Percentiles rank a stretch among this genome's conserved stretches.
These are phyloP conservation scores for Drosophila saltans DNA, from an alignment of 1,140 invertebrate genomes.

Conservation along the genomic window DNA sequence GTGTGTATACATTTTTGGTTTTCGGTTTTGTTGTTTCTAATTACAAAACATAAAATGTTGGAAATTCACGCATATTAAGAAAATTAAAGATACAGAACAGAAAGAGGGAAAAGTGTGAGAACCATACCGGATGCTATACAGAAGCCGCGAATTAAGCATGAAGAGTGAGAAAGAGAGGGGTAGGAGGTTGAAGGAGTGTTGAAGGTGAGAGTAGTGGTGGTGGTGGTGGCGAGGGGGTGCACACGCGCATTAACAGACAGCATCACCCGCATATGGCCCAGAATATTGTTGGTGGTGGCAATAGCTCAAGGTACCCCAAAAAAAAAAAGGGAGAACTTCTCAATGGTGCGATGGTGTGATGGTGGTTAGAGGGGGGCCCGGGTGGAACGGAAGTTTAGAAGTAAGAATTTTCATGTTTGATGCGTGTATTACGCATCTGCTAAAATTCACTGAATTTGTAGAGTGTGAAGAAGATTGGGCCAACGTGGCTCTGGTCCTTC, in stretches of 20 bases:
- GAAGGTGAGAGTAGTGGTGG: constrained; percentile 4
- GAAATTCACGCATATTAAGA: constrained; percentile 80
- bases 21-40: constrained; percentile 59
- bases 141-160: constrained; percentile 30
- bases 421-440: constrained; percentile 77
- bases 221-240: constrained; percentile 18
- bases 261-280: constrained; percentile 63
- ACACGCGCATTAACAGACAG: constrained; percentile 37
- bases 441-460: constrained; percentile 52
- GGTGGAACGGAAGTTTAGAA: constrained; percentile 23
- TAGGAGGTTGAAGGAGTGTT: neutral
- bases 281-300: constrained; percentile 49
- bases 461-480: constrained; percentile 36
- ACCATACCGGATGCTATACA: constrained; percentile 69
- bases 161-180: neutral
- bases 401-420: constrained; percentile 69
- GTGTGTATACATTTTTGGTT: constrained; percentile 13
- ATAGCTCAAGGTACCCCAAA: constrained; percentile 54
- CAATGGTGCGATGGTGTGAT: neutral
- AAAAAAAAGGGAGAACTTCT: constrained; percentile 30
- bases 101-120: constrained; percentile 57
- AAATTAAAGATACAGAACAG: constrained; percentile 73
- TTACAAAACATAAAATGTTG: constrained; percentile 78
- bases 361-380: neutral
- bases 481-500: constrained; percentile 60